Base-by-base conservation (phyloP, 2,113 vertebrate genomes). In the Alouatta palliata region DNA sequence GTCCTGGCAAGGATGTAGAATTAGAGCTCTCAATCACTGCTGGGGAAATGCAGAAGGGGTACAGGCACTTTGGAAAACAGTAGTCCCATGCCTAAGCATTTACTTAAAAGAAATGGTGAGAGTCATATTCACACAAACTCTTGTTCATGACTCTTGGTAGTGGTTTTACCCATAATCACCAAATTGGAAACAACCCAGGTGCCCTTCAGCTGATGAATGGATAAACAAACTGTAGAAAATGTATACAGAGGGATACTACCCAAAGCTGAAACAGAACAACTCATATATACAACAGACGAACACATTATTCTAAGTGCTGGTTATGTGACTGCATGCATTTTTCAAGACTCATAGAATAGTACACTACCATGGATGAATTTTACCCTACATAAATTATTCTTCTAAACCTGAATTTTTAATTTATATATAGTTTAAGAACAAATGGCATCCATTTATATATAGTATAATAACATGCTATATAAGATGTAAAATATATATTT, bases 211-310 rank as follows among this genome's bases (percentile, higher is more conserved):
- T 5, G 52, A 19, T 64, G 23, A 76, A 47, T 21, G 20, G 9
- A 7, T 40, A 58, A 87, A n/a, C 32, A 49, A 25, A 52, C 14
- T 47, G 2, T 10, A 3, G 70, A 10, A 0, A 3, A 11, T 6
- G 52, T 23, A 21, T 3, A 32, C 14, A 2, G n/a, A 32, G 11
- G 45, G 52, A 20, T 16, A 21, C 43, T 30, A 1, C 73, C 25
- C 49, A 43, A 8, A 2, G 8, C 16, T 16, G 27, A 61, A 45
- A 35, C 5, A 2, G 21, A 43, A 14, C 71, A 76, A 27, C 4
- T 12, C 10, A 11, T 52, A 1, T 16, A 0, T 37, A 35, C 27
- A 40, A 1, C 13, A 3, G 4, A 2, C 16, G 17, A 8, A 14
- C 4, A 52, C 32, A 1, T 12, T 20, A 2, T 30, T 45, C 52